A percentile compares a stretch with the other conserved stretches of the same genome.
Conservation (phyloP, 2,888 invertebrate genomes). For the Dolichomitus sp. region DNA sequence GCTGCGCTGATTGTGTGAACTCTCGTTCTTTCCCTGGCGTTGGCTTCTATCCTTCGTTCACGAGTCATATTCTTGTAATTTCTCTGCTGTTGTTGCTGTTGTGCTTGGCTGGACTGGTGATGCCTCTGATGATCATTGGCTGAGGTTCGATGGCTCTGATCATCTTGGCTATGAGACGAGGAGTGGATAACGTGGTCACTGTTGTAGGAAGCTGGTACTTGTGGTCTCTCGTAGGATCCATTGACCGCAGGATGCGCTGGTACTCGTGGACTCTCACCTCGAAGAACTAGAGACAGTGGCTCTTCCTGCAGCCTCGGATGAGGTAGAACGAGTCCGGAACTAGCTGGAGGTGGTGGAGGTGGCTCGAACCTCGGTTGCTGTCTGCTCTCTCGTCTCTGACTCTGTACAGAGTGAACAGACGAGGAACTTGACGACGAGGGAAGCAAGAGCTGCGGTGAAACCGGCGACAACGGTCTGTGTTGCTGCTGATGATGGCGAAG, state of each 20-base stretch:
- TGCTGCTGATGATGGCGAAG: conserved; percentile 42
- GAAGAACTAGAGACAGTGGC: conserved; percentile 89
- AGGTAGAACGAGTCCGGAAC: conserved; percentile 2
- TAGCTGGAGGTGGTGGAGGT: conserved; percentile 72
- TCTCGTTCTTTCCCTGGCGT: conserved; percentile 96
- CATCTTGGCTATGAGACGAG: conserved; percentile 75
- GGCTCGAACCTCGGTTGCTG: conserved; percentile 73
- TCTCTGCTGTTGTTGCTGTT: conserved; percentile 88
- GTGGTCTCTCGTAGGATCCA: conserved; percentile 76
- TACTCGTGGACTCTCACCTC: conserved; percentile 86
- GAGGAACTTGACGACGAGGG: conserved; percentile 56
- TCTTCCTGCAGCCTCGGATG: conserved; percentile 87
- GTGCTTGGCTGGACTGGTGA: conserved; percentile 43
- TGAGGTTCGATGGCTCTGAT: conserved; percentile 74
- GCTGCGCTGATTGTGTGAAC: conserved; percentile 99
- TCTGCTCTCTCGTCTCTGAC: conserved; percentile 72
- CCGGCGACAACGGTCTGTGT: conserved; percentile 45
- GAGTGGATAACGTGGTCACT: conserved; percentile 68
- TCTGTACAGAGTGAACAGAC: conserved; percentile 40
- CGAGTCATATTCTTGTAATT: conserved; percentile 99
- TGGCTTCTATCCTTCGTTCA: conserved; percentile 97
- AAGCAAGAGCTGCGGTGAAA: conserved; percentile 38
- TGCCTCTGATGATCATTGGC: conserved; percentile 68
- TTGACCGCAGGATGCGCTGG: conserved; percentile 88
- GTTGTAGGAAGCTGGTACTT: conserved; percentile 66